Evolutionary conservation across 2,888 invertebrate species (phyloP), one percentile per base, ranked within the genome.

Genomic region (Meloe dianella): DNA sequence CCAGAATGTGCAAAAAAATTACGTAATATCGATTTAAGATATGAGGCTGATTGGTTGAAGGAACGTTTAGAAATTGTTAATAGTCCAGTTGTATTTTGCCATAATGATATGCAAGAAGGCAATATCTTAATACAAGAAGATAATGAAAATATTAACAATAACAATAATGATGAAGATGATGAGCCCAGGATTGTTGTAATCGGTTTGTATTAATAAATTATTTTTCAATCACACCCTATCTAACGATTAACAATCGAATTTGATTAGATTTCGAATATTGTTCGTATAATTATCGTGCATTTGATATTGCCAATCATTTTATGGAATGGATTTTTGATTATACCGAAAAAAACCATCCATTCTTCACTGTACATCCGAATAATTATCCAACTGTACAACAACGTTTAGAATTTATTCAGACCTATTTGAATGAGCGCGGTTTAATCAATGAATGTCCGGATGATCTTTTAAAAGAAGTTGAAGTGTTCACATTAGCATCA

Each of bases 21-120:
- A 22, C 69, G 72, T 8, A 73, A 73, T 20, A 66, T 79, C 0
- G 89, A 93, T 77, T 87, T 92, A 63, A 86, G 87, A 3, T 85
- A 87, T 38, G 94, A 95, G 81, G 83, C 90, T 0, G 85, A 87
- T 14, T 94, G 92, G 92, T 78, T 95, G 38, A 90, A 87, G 84
- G 86, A 87, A 69, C 86, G 87, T 62, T 80, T 90, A 6, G 86
- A 87, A 0, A 80, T 84, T 0, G 86, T 88, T 0, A 85, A 87
- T 0, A 94, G 93, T 51, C 94, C 95, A 0, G 95, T 97, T 0
- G 91, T 95, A 0, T 97, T 97, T 84, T 96, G 95, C 75, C 97
- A 97, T 82, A 97, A 97, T 81, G 97, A 97, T 79, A 86, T 97
- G 85, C 97, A 97, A 82, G 96, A 96, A 86, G 97, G 95, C 83